Evolutionary conservation across 1,140 invertebrate species (phyloP), one percentile per base, ranked within the genome.

Genomic region (Habropoda laboriosa): DNA sequence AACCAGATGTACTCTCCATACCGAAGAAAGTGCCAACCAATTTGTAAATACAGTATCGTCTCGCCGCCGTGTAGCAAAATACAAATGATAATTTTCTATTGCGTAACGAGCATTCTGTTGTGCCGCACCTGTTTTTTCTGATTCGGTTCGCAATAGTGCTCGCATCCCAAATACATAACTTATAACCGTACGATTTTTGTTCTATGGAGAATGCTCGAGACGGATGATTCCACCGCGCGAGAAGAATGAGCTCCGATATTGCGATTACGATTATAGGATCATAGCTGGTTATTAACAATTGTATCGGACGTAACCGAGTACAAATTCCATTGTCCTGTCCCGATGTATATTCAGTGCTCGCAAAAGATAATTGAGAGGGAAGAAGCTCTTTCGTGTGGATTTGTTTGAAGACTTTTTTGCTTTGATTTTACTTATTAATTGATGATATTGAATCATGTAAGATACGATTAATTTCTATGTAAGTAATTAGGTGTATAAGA

Each of bases 21-120:
- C 40, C 32, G 63, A 81, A 68, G 40, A 78, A 67, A 86, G 75
- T 86, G 83, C 83, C 83, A 86, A 85, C 61, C 80, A 79, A 85
- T 75, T 66, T 86, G 66, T 86, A 84, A 47, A 84, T 84, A 86
- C 55, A 42, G 47, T 70, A 73, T 58, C 64, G 61, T 51, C 35
- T 72, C 18, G 70, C 61, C 71, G 38, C 30, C 61, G 21, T 51
- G 7, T 49, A 77, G 40, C 45, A 49, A 24, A 66, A 80, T n/a
- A n/a, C 10, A 40, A 24, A 79, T 60, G 57, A 64, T 70, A n/a
- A 70, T 79, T 79, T 8, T 75, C 55, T 77, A 75, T 70, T 45
- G 72, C 47, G 58, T 75, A 71, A 79, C 38, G 58, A 79, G 58
- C 49, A 47, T 73, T 73, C 57, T 1, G 38, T 73, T 55, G 47